phyloP scores from a whole-genome alignment of 1,140 invertebrate genomes.

The Lepeophtheirus salmonis region DNA sequence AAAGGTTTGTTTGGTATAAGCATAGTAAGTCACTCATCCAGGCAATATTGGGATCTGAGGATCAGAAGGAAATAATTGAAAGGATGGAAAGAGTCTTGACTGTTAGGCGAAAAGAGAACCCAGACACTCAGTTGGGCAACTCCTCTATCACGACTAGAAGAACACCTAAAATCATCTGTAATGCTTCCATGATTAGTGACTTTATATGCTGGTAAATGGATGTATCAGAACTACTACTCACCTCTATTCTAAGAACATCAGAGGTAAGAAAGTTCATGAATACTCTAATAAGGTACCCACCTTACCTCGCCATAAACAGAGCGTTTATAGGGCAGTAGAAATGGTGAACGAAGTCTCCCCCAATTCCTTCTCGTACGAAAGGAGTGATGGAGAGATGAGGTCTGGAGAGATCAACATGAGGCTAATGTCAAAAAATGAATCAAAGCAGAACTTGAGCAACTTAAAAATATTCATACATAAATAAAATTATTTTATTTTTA shows the following conservation, averaged over 20 bases:
- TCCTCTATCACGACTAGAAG: too few species aligned
- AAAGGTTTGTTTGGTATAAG: conserved; percentile 15
- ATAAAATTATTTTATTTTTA: too few species aligned
- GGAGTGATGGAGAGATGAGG: neutral
- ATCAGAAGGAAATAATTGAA: conserved; percentile 16
- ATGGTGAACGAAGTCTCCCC: conserved; percentile 15
- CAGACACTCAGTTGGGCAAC: neutral
- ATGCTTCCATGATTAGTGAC: conserved; percentile 13
- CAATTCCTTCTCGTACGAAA: conserved; percentile 15
- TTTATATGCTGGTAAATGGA: conserved; percentile 7
- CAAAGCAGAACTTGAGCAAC: too few species aligned
- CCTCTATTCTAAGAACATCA: conserved; percentile 13
- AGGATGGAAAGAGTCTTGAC: conserved; percentile 10
- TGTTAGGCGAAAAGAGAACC: neutral
- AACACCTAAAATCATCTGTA: neutral
- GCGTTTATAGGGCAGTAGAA: conserved; percentile 13
- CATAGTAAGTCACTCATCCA: conserved; percentile 10
- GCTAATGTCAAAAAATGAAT: neutral
- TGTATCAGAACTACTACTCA: conserved; percentile 20
- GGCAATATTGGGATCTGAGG: conserved; percentile 13
- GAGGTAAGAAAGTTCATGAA: conserved; percentile 1
- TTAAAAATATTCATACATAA: too few species aligned
- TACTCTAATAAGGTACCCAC: neutral
- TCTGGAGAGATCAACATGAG: neutral
- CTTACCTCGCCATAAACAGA: conserved; percentile 10